Evolutionary conservation across 1,140 invertebrate genomes (phyloP).

Genomic region (Philopotamus ludificatus): DNA sequence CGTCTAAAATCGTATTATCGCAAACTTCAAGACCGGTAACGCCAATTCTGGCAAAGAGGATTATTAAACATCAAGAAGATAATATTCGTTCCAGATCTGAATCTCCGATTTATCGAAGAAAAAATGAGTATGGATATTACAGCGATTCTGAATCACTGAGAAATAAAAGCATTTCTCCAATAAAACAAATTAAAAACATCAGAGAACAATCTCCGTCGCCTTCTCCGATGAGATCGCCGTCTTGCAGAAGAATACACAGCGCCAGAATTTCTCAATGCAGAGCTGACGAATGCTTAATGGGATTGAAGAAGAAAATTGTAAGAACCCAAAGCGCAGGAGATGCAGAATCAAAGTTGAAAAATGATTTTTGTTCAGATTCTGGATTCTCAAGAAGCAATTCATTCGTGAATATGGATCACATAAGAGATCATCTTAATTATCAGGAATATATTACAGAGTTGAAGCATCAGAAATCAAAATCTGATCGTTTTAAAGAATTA

Average conservation of each 20-base stretch:
- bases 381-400: slow-evolving; percentile 50
- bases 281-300: slow-evolving; percentile 34
- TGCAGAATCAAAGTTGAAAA: slow-evolving; percentile 48
- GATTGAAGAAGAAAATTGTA: slow-evolving; percentile 48
- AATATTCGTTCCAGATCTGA: slow-evolving; percentile 33
- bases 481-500: slow-evolving; percentile 80
- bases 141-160: slow-evolving; percentile 13
- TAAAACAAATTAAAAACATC: slow-evolving; percentile 45
- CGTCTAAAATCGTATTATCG: slow-evolving; percentile 44
- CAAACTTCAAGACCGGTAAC: slow-evolving; percentile 44
- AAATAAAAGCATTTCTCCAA: slow-evolving; percentile 44
- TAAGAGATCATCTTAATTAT: slow-evolving; percentile 60
- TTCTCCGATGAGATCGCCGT: slow-evolving; percentile 63
- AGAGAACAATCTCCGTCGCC: slow-evolving; percentile 55
- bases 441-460: slow-evolving; percentile 71
- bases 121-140: slow-evolving; percentile 17
- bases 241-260: slow-evolving; percentile 62
- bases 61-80: slow-evolving; percentile 18
- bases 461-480: slow-evolving; percentile 70
- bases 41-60: slow-evolving; percentile 31
- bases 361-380: neutral
- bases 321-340: slow-evolving; percentile 65
- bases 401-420: slow-evolving; percentile 50
- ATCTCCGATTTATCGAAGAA: slow-evolving; percentile 27
- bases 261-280: slow-evolving; percentile 49